Base-by-base conservation (phyloP, 2,888 invertebrate species). In the Andrena bucephala region DNA sequence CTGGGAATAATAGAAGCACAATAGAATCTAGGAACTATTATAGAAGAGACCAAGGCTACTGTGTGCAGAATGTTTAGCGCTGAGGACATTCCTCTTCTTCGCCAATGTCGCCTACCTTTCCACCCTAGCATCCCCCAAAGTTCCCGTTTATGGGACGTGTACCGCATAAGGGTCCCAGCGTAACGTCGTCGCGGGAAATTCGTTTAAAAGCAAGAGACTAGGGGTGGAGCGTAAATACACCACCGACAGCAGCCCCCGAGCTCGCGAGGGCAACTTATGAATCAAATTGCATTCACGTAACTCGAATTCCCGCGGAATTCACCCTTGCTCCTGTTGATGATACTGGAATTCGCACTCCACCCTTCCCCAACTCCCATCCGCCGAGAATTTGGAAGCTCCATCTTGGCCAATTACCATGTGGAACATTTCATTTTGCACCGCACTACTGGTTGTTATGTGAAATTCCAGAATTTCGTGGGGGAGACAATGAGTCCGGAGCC, bases 281-380 rank as follows among this genome's bases (percentile, higher is more conserved):
- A 83, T 83, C 83, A 75, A 82, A 82, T 82, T 82, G 73, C 81
- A 31, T 82, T 68, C 75, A 63, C 75, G 74, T 82, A 70, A 36
- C 75, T 75, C 50, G 74, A 82, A 80, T 74, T 82, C 75, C 60
- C 69, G 69, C 29, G 74, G 81, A 81, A 69, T 73, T 70, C 70
- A 57, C n/a, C 33, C 27, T 33, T n/a, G 36, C 52, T 50, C n/a
- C 75, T 70, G 77, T 48, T 66, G 60, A 78, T 71, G 80, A 77
- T 80, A 66, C 80, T 27, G 20, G 52, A 60, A 80, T 66, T 71
- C 60, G 60, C 42, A 16, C 42, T 16, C 42, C 42, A 5, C 42
- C 42, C 4, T 42, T 16, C 42, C 36, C 13, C 59, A 6, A 20
- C 31, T 33, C n/a, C 13, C 33, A 70, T 70, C 59, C 68, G 24